Evolutionary conservation across 2,113 vertebrate species (phyloP).

Genomic region (Budorcas taxicolor): DNA sequence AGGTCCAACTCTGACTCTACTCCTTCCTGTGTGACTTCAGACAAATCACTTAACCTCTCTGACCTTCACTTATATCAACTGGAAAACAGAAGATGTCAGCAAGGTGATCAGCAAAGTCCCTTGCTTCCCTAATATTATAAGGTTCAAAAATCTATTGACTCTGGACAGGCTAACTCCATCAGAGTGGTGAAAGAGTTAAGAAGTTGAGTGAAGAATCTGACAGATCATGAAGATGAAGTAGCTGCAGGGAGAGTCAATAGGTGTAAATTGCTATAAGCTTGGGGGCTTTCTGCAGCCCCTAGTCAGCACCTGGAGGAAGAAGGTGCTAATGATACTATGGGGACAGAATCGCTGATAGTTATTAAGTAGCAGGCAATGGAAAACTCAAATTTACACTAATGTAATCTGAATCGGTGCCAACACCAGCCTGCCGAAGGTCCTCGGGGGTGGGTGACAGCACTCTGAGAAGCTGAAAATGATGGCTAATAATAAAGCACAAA

Average conservation of each 20-base stretch:
- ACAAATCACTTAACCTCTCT: background rate
- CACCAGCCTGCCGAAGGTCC: background rate
- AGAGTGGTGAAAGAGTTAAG: constrained; percentile 37
- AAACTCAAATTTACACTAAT: constrained; percentile 59
- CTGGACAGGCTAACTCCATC: background rate
- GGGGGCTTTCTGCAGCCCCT: constrained; percentile 37
- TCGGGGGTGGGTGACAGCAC: background rate
- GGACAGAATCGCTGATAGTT: constrained; percentile 53
- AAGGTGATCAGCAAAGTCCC: background rate
- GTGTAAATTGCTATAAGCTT: constrained; percentile 45
- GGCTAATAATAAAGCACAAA: constrained; percentile 22
- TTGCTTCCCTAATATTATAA: background rate
- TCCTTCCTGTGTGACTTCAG: constrained; percentile 4
- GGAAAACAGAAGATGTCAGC: background rate
- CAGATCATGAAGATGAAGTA: constrained; percentile 55
- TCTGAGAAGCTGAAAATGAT: constrained; percentile 36
- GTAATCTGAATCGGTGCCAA: constrained; percentile 39
- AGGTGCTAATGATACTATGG: constrained; percentile 58
- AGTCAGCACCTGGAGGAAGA: constrained; percentile 60
- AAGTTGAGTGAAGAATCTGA: constrained; percentile 43
- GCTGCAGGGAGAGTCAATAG: constrained; percentile 33
- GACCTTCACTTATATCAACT: background rate
- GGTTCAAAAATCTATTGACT: background rate
- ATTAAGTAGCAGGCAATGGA: constrained; percentile 45
- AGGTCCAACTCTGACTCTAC: background rate